A percentile compares a stretch with the other conserved stretches of the same genome.
Evolutionary conservation across 2,888 invertebrate species (phyloP).

Genomic region (Cataglyphis albicans): DNA sequence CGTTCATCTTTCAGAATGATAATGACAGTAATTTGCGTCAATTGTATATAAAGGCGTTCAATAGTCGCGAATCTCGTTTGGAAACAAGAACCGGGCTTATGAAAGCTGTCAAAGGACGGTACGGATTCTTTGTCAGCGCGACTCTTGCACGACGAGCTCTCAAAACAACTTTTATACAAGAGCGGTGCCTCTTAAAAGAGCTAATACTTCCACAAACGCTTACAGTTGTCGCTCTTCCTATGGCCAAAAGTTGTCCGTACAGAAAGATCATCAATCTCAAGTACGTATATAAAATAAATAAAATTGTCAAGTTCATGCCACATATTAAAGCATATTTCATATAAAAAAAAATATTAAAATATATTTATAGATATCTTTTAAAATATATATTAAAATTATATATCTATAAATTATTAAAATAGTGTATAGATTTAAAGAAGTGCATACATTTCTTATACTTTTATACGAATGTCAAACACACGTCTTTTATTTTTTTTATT

Average conservation of each 20-base stretch:
- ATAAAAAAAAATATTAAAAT: no score
- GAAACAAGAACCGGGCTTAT: slow-evolving; percentile 86
- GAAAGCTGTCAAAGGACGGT: slow-evolving; percentile 87
- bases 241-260: slow-evolving; percentile 88
- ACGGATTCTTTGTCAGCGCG: slow-evolving; percentile 89
- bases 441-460: not conserved
- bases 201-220: slow-evolving; percentile 88
- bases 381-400: no score
- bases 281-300: slow-evolving; percentile 78
- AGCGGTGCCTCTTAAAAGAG: slow-evolving; percentile 88
- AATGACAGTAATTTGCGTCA: slow-evolving; percentile 87
- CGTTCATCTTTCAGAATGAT: slow-evolving; percentile 85
- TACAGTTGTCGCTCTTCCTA: slow-evolving; percentile 88
- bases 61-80: slow-evolving; percentile 80
- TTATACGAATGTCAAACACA: not conserved
- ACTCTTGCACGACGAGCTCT: slow-evolving; percentile 88
- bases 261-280: slow-evolving; percentile 88
- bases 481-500: not conserved
- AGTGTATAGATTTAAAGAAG: no score
- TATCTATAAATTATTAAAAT: no score
- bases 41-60: slow-evolving; percentile 86
- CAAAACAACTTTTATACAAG: slow-evolving; percentile 83
- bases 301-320: not conserved
- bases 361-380: no score
- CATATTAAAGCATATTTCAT: not conserved